Evolutionary conservation across 1,140 invertebrate species (phyloP).

Genomic region (Glossosoma conforme): DNA sequence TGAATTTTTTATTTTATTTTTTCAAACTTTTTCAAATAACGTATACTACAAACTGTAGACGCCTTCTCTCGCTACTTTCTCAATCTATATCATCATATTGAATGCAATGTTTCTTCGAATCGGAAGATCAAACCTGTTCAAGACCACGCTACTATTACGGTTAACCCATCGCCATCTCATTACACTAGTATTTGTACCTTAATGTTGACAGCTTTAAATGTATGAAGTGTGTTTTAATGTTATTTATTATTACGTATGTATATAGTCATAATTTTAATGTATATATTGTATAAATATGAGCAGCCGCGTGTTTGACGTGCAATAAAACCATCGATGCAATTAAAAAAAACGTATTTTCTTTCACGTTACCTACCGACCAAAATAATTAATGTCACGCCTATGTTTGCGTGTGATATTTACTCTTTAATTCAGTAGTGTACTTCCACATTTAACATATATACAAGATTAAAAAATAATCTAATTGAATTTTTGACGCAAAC

Average conservation of each 20-base stretch:
- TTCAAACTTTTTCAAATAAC: no score
- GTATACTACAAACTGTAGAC: no score
- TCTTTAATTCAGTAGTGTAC: no score
- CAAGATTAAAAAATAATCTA: no score
- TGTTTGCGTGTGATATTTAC: no score
- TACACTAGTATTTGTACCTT: constrained; percentile 10
- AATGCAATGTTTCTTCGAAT: constrained; percentile 11
- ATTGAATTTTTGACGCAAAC: no score
- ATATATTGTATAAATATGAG: constrained; percentile 8
- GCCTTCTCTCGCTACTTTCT: neutral
- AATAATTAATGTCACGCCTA: neutral
- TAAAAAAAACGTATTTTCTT: neutral
- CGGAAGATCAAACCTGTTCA: constrained; percentile 14
- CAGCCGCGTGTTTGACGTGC: constrained; percentile 8
- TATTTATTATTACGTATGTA: constrained; percentile 31
- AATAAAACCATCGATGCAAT: constrained; percentile 19
- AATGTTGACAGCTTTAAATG: constrained; percentile 23
- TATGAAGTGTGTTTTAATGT: constrained; percentile 22
- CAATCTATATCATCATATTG: neutral
- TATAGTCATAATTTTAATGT: constrained; percentile 30
- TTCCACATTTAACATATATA: no score
- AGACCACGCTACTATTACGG: constrained; percentile 12
- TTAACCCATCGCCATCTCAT: constrained; percentile 17
- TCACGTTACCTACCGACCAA: no score
- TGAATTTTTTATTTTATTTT: no score